Base-by-base conservation (phyloP, 2,797 vertebrate genomes). In the Malurus splendens region DNA sequence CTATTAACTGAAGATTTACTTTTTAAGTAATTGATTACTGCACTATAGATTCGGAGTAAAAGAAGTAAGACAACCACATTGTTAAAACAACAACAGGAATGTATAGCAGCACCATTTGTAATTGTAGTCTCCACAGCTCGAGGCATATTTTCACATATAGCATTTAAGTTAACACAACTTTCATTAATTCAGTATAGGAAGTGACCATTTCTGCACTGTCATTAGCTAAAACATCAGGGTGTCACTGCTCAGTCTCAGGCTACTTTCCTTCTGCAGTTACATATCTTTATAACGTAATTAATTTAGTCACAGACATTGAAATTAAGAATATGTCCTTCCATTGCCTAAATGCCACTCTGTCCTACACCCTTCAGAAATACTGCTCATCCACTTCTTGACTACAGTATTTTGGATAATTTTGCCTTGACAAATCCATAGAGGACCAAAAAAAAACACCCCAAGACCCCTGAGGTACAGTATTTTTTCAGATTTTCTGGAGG, bases 361-460 rank as follows among this genome's bases (percentile, higher is more conserved):
- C 28, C 47, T 54, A n/a, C 6, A 8, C 50, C 72, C 7, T 24
- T 73, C 52, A 75, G 12, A 52, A 27, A 18, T 60, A 56, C 2
- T 47, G 33, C 20, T 87, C 24, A 52, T 39, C 33, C 20, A 67
- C 4, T 9, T 8, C 18, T 39, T 82, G 47, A 28, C 25, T 44
- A n/a, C 10, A 42, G 15, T 42, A 59, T 61, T 81, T 68, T 55
- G 6, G n/a, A 16, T 19, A 66, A 38, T 45, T 81, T 51, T 81
- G 60, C 23, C n/a, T 51, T 68, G 22, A 66, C 7, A 55, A 81
- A 86, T 38, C 28, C 18, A 12, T 20, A 72, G 27, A 83, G 10
- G 12, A 32, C 2, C 0, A 12, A 52, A 71, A 47, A 8, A n/a
- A 27, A 8, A 22, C 15, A 22, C 15, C 5, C 4, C 12, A n/a